phyloP scores from a whole-genome alignment of 2,113 vertebrate genomes.

The Amphiprion ocellaris region DNA sequence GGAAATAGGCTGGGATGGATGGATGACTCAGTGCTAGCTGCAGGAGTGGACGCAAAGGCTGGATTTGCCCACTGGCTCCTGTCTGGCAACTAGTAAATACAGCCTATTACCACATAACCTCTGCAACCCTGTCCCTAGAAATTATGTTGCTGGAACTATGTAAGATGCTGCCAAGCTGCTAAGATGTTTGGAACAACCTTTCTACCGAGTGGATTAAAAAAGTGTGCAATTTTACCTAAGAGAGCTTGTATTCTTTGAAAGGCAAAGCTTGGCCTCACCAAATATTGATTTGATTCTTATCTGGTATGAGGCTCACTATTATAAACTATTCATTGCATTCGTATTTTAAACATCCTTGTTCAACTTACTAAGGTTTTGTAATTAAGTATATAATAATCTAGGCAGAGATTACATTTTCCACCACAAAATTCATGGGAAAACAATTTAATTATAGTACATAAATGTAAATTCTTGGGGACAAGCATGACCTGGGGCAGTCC shows the following conservation, averaged over 20 bases:
- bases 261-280: neutral
- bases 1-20: constrained; percentile 36
- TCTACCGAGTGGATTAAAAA: neutral
- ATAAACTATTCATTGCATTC: too few relatives aligned
- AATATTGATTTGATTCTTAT: neutral
- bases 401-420: neutral
- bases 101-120: constrained; percentile 41
- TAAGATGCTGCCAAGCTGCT: neutral
- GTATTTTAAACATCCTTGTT: too few relatives aligned
- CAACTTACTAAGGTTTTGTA: too few relatives aligned
- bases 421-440: neutral
- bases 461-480: neutral
- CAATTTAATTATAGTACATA: neutral
- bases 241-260: neutral
- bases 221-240: neutral
- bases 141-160: neutral
- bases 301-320: neutral
- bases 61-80: constrained; percentile 35
- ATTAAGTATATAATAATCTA: neutral
- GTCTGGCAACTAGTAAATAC: constrained; percentile 42
- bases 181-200: neutral
- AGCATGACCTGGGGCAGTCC: constrained; percentile 4
- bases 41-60: constrained; percentile 31
- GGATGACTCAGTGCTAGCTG: constrained; percentile 30
- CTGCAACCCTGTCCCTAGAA: neutral